Conservation (phyloP, 2,888 invertebrate species). For the Melikaiella ostensackeni region DNA sequence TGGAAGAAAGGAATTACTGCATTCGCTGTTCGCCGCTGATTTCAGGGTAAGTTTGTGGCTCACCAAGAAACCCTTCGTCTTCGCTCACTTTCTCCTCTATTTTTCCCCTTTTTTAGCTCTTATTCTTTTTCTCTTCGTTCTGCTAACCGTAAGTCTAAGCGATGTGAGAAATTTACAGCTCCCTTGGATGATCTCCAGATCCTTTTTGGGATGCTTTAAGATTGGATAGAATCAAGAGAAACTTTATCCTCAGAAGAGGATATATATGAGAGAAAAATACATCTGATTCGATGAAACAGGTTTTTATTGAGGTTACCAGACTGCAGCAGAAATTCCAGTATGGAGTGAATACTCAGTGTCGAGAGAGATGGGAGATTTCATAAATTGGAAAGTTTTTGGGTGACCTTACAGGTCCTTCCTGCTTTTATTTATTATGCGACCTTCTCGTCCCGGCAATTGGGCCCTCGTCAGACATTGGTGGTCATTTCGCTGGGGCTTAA, state of each 20-base stretch:
- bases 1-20: slow-evolving; percentile 61
- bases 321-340: too few species aligned
- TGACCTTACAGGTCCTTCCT: too few species aligned
- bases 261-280: background rate
- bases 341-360: too few species aligned
- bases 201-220: slow-evolving; percentile 11
- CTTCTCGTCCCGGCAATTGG: too few species aligned
- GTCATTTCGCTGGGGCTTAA: too few species aligned
- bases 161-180: slow-evolving; percentile 32
- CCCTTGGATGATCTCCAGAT: slow-evolving; percentile 27
- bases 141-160: slow-evolving; percentile 3
- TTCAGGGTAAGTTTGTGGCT: slow-evolving; percentile 52
- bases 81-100: slow-evolving; percentile 40
- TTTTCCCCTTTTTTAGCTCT: slow-evolving; percentile 26
- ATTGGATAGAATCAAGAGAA: slow-evolving; percentile 18
- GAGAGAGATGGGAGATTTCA: too few species aligned
- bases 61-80: slow-evolving; percentile 44
- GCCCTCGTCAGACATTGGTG: too few species aligned
- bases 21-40: slow-evolving; percentile 47
- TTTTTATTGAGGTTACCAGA: background rate
- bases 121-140: slow-evolving; percentile 29
- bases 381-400: too few species aligned
- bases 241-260: background rate
- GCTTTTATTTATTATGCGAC: too few species aligned
- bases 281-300: background rate